Conservation (phyloP, 2,888 invertebrate species). For the Rhabditophanes sp. region DNA sequence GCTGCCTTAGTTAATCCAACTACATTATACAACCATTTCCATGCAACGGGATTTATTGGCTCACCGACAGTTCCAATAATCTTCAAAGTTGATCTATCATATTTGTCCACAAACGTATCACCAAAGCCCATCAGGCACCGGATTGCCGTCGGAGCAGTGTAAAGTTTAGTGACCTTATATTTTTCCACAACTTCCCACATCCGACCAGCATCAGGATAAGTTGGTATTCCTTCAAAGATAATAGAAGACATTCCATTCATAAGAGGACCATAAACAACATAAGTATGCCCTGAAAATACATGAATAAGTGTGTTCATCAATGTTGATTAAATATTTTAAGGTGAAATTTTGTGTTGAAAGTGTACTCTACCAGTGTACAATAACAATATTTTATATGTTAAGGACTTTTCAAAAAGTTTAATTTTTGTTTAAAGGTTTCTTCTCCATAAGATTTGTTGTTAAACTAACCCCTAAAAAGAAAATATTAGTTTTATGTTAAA, state of each 20-base stretch:
- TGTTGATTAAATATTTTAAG: too few relatives aligned
- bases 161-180: conserved; percentile 80
- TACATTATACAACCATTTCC: conserved; percentile 40
- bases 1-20: conserved; percentile 52
- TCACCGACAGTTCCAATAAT: conserved; percentile 93
- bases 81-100: conserved; percentile 53
- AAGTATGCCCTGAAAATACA: conserved; percentile 50
- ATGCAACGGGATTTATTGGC: conserved; percentile 78
- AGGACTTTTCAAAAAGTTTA: too few relatives aligned
- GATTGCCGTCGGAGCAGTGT: conserved; percentile 94
- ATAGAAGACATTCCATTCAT: conserved; percentile 83
- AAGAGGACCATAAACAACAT: conserved; percentile 72
- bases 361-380: too few relatives aligned
- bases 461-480: too few relatives aligned
- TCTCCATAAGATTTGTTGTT: too few relatives aligned
- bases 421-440: too few relatives aligned
- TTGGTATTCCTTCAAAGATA: conserved; percentile 80
- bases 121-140: conserved; percentile 86
- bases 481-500: not conserved
- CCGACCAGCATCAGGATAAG: conserved; percentile 76
- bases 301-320: not conserved
- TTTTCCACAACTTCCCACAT: conserved; percentile 84
- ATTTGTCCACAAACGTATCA: conserved; percentile 64
- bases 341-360: too few relatives aligned
- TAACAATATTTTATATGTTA: too few relatives aligned